Conservation (phyloP, 2,113 vertebrate species). For the Leucopternis melanops region DNA sequence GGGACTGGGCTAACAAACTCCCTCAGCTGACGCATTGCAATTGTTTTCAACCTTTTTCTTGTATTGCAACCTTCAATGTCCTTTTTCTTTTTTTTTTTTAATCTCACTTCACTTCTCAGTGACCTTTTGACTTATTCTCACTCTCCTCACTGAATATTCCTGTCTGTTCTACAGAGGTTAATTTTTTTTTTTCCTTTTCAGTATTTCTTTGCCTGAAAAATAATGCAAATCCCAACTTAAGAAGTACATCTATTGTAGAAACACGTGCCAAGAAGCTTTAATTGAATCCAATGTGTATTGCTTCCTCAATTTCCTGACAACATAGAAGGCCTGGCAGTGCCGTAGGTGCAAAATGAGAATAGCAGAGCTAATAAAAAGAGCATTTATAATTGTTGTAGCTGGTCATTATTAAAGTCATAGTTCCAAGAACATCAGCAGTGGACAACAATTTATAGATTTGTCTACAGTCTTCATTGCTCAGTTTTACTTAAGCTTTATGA, state of each 20-base stretch:
- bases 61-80: background rate
- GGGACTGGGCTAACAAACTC: background rate
- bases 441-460: background rate
- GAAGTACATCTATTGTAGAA: background rate
- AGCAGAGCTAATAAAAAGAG: slow-evolving; percentile 1
- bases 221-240: background rate
- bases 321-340: background rate
- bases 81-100: background rate
- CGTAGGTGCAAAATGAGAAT: background rate
- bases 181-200: background rate
- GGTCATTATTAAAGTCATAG: background rate
- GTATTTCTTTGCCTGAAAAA: background rate
- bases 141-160: background rate
- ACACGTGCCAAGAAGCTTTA: background rate
- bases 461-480: background rate
- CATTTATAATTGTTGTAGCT: background rate
- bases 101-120: background rate
- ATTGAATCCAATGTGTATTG: background rate
- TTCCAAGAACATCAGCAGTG: background rate
- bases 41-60: background rate
- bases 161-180: background rate
- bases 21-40: background rate
- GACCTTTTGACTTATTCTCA: background rate
- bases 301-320: slow-evolving; percentile 10
- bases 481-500: background rate